A percentile compares a stretch with the other conserved stretches of the same genome.
These are phyloP conservation scores for Merops nubicus DNA, from an alignment of 2,113 vertebrate genomes.

Conservation along the genomic window DNA sequence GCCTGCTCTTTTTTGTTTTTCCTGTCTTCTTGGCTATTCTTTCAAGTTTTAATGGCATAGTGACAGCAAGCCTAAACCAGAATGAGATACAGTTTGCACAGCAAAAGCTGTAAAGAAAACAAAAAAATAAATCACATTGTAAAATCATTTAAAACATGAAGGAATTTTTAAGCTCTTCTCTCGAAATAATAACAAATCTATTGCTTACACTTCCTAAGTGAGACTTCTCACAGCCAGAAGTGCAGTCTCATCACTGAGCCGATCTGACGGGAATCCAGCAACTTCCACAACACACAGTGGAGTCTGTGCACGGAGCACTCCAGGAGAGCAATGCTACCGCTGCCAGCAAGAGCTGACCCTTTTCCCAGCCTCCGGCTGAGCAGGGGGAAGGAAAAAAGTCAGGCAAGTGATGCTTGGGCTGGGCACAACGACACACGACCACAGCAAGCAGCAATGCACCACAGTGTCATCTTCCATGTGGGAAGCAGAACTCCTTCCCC, in stretches of 20 bases:
- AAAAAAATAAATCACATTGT: background rate
- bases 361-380: background rate
- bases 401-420: background rate
- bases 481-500: slow-evolving; percentile 14
- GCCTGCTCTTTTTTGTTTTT: background rate
- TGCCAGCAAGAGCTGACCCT: background rate
- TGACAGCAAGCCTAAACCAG: background rate
- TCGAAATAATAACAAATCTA: background rate
- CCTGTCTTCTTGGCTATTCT: background rate
- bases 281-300: background rate
- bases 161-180: background rate
- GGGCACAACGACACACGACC: background rate
- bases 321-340: background rate
- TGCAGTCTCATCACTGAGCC: background rate
- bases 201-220: slow-evolving; percentile 8
- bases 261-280: background rate
- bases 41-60: background rate
- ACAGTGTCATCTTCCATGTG: background rate
- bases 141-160: background rate
- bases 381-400: background rate
- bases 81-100: background rate
- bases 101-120: background rate
- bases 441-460: background rate
- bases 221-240: slow-evolving; percentile 22
- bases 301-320: background rate